Percentiles rank a stretch among this genome's conserved stretches.
These are phyloP conservation scores for Malachius bipustulatus DNA, from an alignment of 2,888 invertebrate genomes.

Conservation along the genomic window DNA sequence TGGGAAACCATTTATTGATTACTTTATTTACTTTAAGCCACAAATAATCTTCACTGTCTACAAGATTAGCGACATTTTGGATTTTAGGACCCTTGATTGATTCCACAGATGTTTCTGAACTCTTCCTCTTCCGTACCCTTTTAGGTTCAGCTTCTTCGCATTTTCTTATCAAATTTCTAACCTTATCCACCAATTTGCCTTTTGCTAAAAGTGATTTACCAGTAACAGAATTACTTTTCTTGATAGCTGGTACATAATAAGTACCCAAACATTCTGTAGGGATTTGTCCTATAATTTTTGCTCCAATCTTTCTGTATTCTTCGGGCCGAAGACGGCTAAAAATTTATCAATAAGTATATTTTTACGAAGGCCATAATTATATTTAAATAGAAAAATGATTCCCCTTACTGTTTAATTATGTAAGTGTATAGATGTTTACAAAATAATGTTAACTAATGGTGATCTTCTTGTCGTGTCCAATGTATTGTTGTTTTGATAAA, in stretches of 20 bases:
- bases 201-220: conserved; percentile 12
- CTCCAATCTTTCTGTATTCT: conserved; percentile 11
- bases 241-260: conserved; percentile 15
- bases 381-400: too few relatives aligned
- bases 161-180: conserved; percentile 12
- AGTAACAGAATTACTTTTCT: conserved; percentile 10
- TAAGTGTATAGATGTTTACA: too few relatives aligned
- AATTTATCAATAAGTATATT: too few relatives aligned
- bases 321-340: conserved; percentile 12
- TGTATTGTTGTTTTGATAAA: too few relatives aligned
- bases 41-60: too few relatives aligned
- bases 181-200: conserved; percentile 16
- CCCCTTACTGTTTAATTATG: too few relatives aligned
- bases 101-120: conserved; percentile 3
- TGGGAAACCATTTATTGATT: conserved; percentile 10
- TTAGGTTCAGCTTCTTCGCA: conserved; percentile 10
- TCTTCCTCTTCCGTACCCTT: conserved; percentile 10
- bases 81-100: too few relatives aligned
- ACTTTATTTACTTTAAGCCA: conserved; percentile 11
- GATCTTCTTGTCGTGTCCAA: too few relatives aligned
- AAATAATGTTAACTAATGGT: too few relatives aligned
- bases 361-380: too few relatives aligned
- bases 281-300: conserved; percentile 12
- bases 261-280: conserved; percentile 10
- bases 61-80: too few relatives aligned